Evolutionary conservation across 2,113 vertebrate species (phyloP).

Genomic region (Trogon melanurus): DNA sequence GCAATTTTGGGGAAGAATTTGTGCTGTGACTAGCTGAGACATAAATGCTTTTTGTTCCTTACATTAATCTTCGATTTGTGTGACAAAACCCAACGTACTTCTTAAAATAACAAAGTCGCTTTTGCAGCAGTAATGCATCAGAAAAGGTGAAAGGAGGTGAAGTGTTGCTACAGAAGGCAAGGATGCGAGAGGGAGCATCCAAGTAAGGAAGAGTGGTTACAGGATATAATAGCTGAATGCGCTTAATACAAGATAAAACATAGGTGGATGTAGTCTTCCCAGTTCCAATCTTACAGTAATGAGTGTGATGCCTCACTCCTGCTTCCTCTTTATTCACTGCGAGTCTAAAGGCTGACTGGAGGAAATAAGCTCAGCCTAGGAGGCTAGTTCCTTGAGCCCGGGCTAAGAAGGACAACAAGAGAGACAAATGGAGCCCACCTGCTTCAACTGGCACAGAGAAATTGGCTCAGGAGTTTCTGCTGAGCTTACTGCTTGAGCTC

Average conservation of each 20-base stretch:
- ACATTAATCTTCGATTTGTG: not conserved
- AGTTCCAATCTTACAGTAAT: not conserved
- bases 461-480: not conserved
- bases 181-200: not conserved
- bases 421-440: fast-evolving
- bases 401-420: not conserved
- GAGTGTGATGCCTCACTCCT: not conserved
- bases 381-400: not conserved
- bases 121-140: not conserved
- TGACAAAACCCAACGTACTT: not conserved
- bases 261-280: not conserved
- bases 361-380: not conserved
- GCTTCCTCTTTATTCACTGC: not conserved
- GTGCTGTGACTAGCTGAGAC: not conserved
- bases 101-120: not conserved
- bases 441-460: not conserved
- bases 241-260: not conserved
- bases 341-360: not conserved
- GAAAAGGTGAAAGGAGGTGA: not conserved
- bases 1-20: not conserved
- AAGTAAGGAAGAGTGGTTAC: not conserved
- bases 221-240: not conserved
- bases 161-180: not conserved
- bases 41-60: not conserved
- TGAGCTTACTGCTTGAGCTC: fast-evolving